Percentiles rank a stretch among this genome's conserved stretches.
Evolutionary conservation across 2,888 invertebrate species (phyloP).

Genomic region (Chaetogeoica ovagalla): DNA sequence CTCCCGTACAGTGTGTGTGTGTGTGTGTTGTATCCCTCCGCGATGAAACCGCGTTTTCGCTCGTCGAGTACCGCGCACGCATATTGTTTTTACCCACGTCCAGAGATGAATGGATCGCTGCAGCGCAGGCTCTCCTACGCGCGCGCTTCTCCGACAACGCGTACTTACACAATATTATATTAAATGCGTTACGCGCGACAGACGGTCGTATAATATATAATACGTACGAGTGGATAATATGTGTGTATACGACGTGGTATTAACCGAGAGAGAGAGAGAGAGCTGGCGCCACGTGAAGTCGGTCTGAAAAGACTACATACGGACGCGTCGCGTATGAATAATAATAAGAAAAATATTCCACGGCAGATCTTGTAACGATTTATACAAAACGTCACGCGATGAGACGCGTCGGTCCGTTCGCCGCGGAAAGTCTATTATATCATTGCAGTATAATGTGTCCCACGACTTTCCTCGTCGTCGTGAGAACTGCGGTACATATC

Average conservation of each 20-base stretch:
- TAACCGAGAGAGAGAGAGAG: background rate
- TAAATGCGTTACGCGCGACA: background rate
- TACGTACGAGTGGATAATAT: too few relatives aligned
- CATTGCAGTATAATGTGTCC: too few relatives aligned
- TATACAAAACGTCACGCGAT: too few relatives aligned
- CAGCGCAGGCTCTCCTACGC: background rate
- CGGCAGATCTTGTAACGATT: too few relatives aligned
- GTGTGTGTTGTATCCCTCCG: background rate
- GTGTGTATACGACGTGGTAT: background rate
- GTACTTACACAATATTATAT: too few relatives aligned
- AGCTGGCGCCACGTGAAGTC: constrained; percentile 1
- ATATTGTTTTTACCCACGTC: constrained; percentile 1
- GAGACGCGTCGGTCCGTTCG: too few relatives aligned
- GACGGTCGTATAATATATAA: background rate
- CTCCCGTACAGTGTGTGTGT: background rate
- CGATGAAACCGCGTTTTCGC: constrained; percentile 28
- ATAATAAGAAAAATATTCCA: too few relatives aligned
- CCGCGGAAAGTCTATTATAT: too few relatives aligned
- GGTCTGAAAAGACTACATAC: too few relatives aligned
- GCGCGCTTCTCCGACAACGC: background rate
- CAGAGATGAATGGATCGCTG: background rate
- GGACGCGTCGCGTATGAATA: too few relatives aligned
- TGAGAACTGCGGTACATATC: too few relatives aligned
- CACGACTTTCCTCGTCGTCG: too few relatives aligned
- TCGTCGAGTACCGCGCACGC: background rate